Evolutionary conservation across 2,113 vertebrate genomes (phyloP), one percentile per base, ranked within the genome.

Genomic region (Saimiri boliviensis): DNA sequence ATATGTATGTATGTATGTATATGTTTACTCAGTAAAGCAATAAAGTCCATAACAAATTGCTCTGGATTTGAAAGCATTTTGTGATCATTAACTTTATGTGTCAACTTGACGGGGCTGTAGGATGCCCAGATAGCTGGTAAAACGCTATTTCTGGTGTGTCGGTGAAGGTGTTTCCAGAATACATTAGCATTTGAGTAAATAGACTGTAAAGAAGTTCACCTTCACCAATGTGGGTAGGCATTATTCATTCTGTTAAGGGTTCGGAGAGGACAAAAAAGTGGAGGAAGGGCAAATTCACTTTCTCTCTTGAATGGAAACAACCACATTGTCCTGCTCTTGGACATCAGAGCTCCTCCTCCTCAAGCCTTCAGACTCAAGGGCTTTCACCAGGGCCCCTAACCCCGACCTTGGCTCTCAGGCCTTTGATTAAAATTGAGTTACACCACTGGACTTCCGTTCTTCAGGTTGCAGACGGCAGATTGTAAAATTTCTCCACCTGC

Each of bases 321-420:
- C 8, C 13, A 60, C 40, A 35, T 90, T 84, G 3, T 47, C 40
- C 42, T 32, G 35, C 40, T 10, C 4, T 54, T 47, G 20, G 49
- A 58, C 81, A 79, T 58, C 37, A 54, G 19, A 77, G 20, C 12
- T 13, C 6, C 45, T 68, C 19, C 3, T 45, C 47, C 11, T 30
- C 25, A 5, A 79, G 25, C 14, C 19, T 47, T 58, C 45, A 66
- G 25, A 25, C 5, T 21, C 2, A 8, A 23, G 32, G 5, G 70
- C 4, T 58, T 37, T 70, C 13, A 19, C 3, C 19, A 56, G 12
- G 2, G 10, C 3, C 5, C 2, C 19, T 40, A 12, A 70, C 3
- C 17, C 16, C 37, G 1, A 49, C 8, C 6, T 42, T 47, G 2
- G 30, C 40, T 71, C 52, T 58, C 47, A 79, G 70, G 19, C 17